A percentile compares a stretch with the other conserved stretches of the same genome.
phyloP scores from a whole-genome alignment of 2,888 invertebrate species.

The Heliconius ethilla region DNA sequence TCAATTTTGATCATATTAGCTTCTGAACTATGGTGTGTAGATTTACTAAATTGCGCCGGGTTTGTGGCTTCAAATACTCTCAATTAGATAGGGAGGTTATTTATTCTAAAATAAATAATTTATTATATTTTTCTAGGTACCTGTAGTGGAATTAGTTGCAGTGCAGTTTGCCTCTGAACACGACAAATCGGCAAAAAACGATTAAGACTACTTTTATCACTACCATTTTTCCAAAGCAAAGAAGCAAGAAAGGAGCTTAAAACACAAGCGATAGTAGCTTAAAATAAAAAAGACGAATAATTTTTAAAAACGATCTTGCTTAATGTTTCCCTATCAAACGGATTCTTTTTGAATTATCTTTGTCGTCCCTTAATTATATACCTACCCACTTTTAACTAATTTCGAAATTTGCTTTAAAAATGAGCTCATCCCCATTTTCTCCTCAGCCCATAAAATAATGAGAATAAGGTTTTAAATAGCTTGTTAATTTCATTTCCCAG shows the following conservation, averaged over 20 bases:
- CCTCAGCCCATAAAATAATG: neutral
- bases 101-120: too few relatives aligned
- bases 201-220: neutral
- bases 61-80: too few relatives aligned
- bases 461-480: constrained; percentile 21
- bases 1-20: neutral
- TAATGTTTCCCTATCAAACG: neutral
- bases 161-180: neutral
- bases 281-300: neutral
- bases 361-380: neutral
- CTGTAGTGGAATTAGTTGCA: too few relatives aligned
- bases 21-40: neutral
- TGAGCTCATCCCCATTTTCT: neutral
- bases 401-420: constrained; percentile 8
- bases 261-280: neutral
- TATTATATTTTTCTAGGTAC: too few relatives aligned
- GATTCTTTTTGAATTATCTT: neutral
- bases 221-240: neutral
- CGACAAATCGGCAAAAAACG: neutral
- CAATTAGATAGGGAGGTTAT: too few relatives aligned
- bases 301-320: neutral
- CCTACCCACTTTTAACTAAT: neutral
- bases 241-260: too few relatives aligned
- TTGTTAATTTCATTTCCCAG: constrained; percentile 25
- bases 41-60: too few relatives aligned